Conservation (phyloP, 2,888 invertebrate genomes). For the Notodonta dromedarius region DNA sequence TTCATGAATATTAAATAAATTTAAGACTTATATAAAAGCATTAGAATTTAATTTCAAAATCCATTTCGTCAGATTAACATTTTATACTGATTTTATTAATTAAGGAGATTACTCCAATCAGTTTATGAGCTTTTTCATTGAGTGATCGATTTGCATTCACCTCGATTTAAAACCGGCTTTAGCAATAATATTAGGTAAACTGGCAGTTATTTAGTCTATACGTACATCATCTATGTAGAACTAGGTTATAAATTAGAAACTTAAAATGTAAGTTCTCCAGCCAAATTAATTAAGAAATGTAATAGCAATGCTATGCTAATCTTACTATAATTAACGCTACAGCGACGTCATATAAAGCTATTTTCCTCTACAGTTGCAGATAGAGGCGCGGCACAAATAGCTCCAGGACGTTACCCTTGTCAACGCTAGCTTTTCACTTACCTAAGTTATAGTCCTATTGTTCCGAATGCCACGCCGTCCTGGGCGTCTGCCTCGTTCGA, state of each 20-base stretch:
- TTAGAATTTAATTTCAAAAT: background rate
- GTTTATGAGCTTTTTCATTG: too few species aligned
- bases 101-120: too few species aligned
- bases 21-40: background rate
- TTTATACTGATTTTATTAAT: too few species aligned
- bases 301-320: conserved; percentile 2
- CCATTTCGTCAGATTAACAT: too few species aligned
- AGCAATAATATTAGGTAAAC: background rate
- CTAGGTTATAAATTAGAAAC: background rate
- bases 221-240: background rate
- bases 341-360: conserved; percentile 30
- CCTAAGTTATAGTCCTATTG: conserved; percentile 69
- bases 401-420: conserved; percentile 69
- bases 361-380: conserved; percentile 36
- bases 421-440: conserved; percentile 70
- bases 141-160: background rate
- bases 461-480: conserved; percentile 52
- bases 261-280: background rate
- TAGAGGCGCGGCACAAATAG: conserved; percentile 60
- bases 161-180: background rate
- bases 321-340: conserved; percentile 1
- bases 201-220: background rate
- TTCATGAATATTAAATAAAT: conserved; percentile 9
- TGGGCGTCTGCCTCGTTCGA: conserved; percentile 33
- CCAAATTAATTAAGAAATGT: background rate